Conservation (phyloP, 2,113 vertebrate species). For the Furnarius figulus region DNA sequence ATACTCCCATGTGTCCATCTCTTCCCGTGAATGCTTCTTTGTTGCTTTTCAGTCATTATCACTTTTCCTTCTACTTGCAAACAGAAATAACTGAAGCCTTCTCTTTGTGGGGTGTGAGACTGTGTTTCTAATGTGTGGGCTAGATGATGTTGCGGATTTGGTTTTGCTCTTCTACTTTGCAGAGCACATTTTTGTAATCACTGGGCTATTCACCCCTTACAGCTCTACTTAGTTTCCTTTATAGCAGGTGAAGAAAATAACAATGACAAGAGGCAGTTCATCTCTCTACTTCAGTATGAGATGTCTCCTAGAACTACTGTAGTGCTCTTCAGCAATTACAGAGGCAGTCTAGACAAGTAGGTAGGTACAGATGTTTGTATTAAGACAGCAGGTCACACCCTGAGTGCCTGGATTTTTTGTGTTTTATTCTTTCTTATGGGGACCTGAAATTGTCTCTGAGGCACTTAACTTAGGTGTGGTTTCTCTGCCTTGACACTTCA, state of each 20-base stretch:
- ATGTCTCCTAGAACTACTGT: background rate
- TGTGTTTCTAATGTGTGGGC: background rate
- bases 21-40: background rate
- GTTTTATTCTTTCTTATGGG: background rate
- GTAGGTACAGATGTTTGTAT: background rate
- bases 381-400: background rate
- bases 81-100: background rate
- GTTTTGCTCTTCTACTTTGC: background rate
- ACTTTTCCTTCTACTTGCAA: background rate
- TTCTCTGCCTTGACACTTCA: background rate
- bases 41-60: background rate
- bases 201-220: background rate
- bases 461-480: background rate
- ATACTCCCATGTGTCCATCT: background rate
- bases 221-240: background rate
- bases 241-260: background rate
- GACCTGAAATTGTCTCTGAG: background rate
- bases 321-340: background rate
- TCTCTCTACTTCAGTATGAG: background rate
- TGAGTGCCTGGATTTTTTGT: background rate
- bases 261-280: background rate
- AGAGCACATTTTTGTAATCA: background rate
- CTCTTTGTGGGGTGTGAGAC: fast-evolving
- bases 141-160: background rate
- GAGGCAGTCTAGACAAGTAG: background rate